Evolutionary conservation across 1,140 invertebrate species (phyloP).

Genomic region (Mylabris phalerata): DNA sequence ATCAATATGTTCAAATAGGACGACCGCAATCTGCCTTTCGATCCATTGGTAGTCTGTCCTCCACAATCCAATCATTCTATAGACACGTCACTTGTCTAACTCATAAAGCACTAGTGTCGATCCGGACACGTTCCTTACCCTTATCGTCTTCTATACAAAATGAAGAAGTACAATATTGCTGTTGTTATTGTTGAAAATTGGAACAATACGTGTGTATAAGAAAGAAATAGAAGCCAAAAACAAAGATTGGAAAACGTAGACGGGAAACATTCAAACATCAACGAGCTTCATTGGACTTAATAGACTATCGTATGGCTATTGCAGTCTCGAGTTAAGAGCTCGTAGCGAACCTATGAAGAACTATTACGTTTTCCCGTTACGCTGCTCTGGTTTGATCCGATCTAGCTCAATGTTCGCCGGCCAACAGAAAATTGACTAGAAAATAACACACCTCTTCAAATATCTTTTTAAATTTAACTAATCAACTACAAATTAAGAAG

Average conservation of each 20-base stretch:
- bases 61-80: constrained; percentile 21
- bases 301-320: constrained; percentile 26
- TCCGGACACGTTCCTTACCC: constrained; percentile 20
- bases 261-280: constrained; percentile 9
- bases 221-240: neutral
- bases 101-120: constrained; percentile 29
- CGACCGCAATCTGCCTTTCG: constrained; percentile 14
- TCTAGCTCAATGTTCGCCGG: constrained; percentile 3
- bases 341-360: constrained; percentile 27
- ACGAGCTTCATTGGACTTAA: constrained; percentile 28
- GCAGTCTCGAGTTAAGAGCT: constrained; percentile 27
- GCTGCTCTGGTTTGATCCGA: constrained; percentile 12
- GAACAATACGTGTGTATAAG: too few species aligned
- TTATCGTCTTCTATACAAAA: too few species aligned
- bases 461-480: neutral
- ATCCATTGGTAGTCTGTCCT: constrained; percentile 1
- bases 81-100: constrained; percentile 28
- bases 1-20: constrained; percentile 12
- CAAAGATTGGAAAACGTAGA: neutral
- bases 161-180: too few species aligned
- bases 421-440: neutral
- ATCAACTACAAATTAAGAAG: constrained; percentile 5
- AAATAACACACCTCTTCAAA: constrained; percentile 6
- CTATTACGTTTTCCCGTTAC: constrained; percentile 20
- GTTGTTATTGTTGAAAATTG: too few species aligned